Conservation (phyloP, 2,797 vertebrate species). For the Neosilurus mollespiculum region DNA sequence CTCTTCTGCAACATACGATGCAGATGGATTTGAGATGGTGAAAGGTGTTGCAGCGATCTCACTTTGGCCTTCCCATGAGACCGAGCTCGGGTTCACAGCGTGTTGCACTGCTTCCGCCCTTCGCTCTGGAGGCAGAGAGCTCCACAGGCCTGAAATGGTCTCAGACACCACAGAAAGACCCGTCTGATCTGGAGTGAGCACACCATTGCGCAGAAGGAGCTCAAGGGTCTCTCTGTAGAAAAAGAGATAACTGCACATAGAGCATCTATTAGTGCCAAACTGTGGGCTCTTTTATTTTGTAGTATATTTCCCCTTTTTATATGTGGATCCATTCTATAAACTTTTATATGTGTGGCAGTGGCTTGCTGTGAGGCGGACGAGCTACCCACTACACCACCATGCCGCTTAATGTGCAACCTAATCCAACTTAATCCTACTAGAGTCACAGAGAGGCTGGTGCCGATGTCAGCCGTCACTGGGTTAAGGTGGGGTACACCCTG, state of each 20-base stretch:
- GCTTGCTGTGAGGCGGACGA: no score
- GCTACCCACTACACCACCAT: no score
- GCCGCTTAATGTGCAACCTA: no score
- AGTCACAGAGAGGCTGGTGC: no score
- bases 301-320: neutral
- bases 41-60: constrained; percentile 39
- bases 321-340: neutral
- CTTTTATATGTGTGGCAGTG: no score
- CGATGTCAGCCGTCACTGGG: no score
- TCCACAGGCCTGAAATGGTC: constrained; percentile 79
- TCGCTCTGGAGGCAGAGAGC: constrained; percentile 72
- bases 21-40: constrained; percentile 73
- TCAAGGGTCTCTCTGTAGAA: constrained; percentile 81
- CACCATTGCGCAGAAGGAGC: constrained; percentile 65
- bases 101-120: constrained; percentile 68
- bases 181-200: constrained; percentile 68
- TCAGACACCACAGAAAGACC: constrained; percentile 73
- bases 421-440: no score
- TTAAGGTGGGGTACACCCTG: no score
- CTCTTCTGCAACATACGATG: constrained; percentile 70
- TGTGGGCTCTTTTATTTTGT: neutral
- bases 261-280: neutral
- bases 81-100: constrained; percentile 60
- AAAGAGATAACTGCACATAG: constrained; percentile 70
- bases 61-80: constrained; percentile 23